phyloP scores from a whole-genome alignment of 1,140 invertebrate genomes.

The Eumaeus atala region DNA sequence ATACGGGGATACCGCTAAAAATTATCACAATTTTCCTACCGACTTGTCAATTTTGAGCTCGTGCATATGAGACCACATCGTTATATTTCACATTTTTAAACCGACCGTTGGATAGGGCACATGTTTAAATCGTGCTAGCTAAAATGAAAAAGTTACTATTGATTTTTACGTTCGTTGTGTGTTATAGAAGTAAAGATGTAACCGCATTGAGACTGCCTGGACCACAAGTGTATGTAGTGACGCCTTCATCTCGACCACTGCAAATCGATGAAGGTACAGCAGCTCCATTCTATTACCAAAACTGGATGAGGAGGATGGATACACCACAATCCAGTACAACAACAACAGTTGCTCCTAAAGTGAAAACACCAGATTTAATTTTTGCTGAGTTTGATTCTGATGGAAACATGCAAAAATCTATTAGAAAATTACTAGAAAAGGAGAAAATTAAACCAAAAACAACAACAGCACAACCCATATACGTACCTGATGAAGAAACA shows the following conservation, averaged over 20 bases:
- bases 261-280: conserved; percentile 42
- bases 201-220: conserved; percentile 42
- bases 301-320: conserved; percentile 64
- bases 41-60: conserved; percentile 42
- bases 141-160: conserved; percentile 41
- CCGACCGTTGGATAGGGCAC: conserved; percentile 36
- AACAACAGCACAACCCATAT: conserved; percentile 45
- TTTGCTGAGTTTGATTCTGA: conserved; percentile 64
- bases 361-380: conserved; percentile 59
- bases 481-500: conserved; percentile 46
- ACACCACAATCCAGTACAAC: conserved; percentile 34
- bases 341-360: conserved; percentile 32
- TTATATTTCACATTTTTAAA: conserved; percentile 44
- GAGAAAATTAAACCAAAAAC: conserved; percentile 41
- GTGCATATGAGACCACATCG: conserved; percentile 29
- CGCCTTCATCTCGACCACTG: conserved; percentile 40
- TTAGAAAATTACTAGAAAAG: conserved; percentile 55
- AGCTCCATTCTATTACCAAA: conserved; percentile 60
- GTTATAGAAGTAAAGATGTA: conserved; percentile 29
- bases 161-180: conserved; percentile 36
- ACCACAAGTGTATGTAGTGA: conserved; percentile 59
- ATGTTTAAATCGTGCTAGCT: conserved; percentile 32
- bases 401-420: conserved; percentile 50
- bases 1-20: conserved; percentile 62
- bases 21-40: conserved; percentile 61